A percentile compares a stretch with the other conserved stretches of the same genome.
phyloP scores from a whole-genome alignment of 2,888 invertebrate genomes.

The Periphyllus acericola region DNA sequence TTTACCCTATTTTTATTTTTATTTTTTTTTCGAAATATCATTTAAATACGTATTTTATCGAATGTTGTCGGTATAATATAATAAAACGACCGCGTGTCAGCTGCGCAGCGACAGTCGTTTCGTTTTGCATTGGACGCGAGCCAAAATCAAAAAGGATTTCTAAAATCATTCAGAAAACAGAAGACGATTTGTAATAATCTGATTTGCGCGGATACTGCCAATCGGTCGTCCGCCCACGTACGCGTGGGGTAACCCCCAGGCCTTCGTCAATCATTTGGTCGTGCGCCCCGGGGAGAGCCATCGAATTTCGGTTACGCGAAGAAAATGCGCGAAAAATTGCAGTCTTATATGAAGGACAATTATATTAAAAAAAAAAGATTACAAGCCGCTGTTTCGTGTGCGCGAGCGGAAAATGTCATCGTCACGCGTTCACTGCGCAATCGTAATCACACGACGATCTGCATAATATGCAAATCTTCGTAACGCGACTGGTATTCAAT shows the following conservation, averaged over 20 bases:
- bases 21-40: not conserved
- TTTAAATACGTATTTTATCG: not conserved
- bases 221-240: conserved; percentile 7
- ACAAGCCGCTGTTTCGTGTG: not conserved
- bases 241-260: not conserved
- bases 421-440: too few relatives aligned
- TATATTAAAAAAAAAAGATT: too few relatives aligned
- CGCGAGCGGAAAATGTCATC: too few relatives aligned
- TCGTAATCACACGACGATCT: too few relatives aligned
- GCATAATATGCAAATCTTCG: too few relatives aligned
- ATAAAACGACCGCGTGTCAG: not conserved
- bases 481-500: too few relatives aligned
- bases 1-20: not conserved
- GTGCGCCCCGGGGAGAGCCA: not conserved
- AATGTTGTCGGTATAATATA: not conserved
- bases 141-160: conserved; percentile 12
- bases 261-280: too few relatives aligned
- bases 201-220: not conserved
- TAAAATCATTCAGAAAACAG: not conserved
- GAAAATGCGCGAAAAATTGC: too few relatives aligned
- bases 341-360: too few relatives aligned
- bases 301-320: not conserved
- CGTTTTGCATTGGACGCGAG: conserved; percentile 3
- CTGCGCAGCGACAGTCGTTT: not conserved
- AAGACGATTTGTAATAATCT: conserved; percentile 23